These are phyloP conservation scores for Stichopus horrens DNA, from an alignment of 53 echinoderm and acorn worm genomes.

Conservation along the genomic window DNA sequence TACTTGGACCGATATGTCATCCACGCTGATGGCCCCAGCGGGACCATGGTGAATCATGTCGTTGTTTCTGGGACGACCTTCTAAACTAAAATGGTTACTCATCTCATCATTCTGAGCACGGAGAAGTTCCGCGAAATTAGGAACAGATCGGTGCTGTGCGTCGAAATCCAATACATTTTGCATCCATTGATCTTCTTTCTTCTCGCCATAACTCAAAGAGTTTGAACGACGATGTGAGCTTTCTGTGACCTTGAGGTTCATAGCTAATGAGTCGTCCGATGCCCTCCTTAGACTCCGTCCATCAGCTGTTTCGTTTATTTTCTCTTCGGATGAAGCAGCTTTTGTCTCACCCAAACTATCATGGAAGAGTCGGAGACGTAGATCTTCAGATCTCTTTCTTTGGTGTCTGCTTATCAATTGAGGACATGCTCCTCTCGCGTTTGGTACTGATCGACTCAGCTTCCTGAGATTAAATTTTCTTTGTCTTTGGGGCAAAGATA, in stretches of 20 bases:
- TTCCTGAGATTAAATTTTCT: background rate
- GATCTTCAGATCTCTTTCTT: background rate
- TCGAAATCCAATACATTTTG: conserved; percentile 30
- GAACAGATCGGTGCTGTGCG: background rate
- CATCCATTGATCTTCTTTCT: conserved; percentile 34
- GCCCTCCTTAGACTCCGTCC: conserved; percentile 1
- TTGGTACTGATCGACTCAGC: conserved; percentile 18
- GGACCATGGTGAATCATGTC: background rate
- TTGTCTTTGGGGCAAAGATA: background rate
- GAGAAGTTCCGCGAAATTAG: background rate
- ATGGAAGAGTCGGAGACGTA: background rate
- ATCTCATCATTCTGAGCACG: background rate
- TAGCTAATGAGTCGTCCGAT: background rate
- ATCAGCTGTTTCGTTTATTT: conserved; percentile 10
- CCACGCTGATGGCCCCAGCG: background rate
- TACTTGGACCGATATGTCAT: background rate
- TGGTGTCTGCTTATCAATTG: background rate
- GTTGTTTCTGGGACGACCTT: background rate
- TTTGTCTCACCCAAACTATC: background rate
- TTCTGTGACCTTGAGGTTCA: background rate
- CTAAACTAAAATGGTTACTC: background rate
- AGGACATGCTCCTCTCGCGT: conserved; percentile 10
- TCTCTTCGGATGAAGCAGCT: background rate
- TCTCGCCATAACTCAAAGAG: conserved; percentile 7
- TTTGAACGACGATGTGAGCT: conserved; percentile 1